Evolutionary conservation across 2,888 invertebrate genomes (phyloP).

Genomic region (Flexamia atlantica): DNA sequence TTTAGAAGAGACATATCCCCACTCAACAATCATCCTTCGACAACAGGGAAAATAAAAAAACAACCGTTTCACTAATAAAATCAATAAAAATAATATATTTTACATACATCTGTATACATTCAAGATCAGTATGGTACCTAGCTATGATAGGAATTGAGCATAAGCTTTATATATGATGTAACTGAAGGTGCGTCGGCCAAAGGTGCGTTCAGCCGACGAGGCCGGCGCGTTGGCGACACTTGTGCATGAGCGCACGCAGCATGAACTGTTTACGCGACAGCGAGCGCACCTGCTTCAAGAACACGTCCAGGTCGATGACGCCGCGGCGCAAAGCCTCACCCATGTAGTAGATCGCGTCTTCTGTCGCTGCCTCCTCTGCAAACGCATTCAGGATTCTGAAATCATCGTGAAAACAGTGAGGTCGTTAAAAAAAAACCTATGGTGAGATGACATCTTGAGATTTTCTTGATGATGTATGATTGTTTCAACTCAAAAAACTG

Average conservation of each 20-base stretch:
- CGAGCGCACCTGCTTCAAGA: constrained; percentile 97
- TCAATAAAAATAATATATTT: constrained; percentile 45
- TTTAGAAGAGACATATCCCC: no score
- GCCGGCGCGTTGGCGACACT: constrained; percentile 81
- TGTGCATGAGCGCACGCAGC: constrained; percentile 96
- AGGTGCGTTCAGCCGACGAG: constrained; percentile 79
- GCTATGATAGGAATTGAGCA: constrained; percentile 14
- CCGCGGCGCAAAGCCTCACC: constrained; percentile 95
- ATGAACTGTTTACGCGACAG: constrained; percentile 98
- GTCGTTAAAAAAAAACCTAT: no score
- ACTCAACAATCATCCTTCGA: no score
- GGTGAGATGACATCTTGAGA: no score
- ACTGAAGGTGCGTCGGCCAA: neutral
- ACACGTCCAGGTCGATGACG: constrained; percentile 96
- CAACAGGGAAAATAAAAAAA: neutral
- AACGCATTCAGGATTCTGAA: constrained; percentile 92
- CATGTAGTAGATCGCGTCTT: constrained; percentile 99
- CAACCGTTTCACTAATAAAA: constrained; percentile 7
- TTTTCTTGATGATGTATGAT: no score
- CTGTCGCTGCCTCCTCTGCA: constrained; percentile 98
- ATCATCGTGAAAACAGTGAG: no score
- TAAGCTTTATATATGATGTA: constrained; percentile 24
- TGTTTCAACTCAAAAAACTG: no score
- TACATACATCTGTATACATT: constrained; percentile 16
- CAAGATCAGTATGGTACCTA: constrained; percentile 1